Conservation (phyloP, 2,888 invertebrate species). For the Hyposoter dolosus region DNA sequence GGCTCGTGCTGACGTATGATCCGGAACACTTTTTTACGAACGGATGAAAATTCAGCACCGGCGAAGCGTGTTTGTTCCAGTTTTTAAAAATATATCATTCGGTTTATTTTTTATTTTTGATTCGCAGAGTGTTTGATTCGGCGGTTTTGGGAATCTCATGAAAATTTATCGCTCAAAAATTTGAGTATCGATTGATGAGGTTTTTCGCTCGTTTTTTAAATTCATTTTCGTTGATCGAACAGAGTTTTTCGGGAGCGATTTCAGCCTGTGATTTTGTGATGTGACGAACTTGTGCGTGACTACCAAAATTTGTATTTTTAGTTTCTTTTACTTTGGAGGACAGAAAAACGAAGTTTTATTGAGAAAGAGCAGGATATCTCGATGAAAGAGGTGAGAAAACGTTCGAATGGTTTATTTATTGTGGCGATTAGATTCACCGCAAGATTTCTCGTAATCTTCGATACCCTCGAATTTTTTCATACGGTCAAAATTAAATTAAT, state of each 20-base stretch:
- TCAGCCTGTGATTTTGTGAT: slow-evolving; percentile 50
- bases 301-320: slow-evolving; percentile 27
- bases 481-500: background rate
- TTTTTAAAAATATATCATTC: background rate
- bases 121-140: background rate
- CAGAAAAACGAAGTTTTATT: background rate
- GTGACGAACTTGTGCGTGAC: slow-evolving; percentile 61
- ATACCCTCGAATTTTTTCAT: background rate
- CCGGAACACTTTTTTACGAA: background rate
- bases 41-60: background rate
- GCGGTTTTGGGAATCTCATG: background rate
- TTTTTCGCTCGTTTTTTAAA: background rate
- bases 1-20: background rate
- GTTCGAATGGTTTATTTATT: background rate
- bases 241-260: background rate
- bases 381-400: slow-evolving; percentile 29
- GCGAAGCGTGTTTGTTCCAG: slow-evolving; percentile 43
- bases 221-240: background rate
- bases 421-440: background rate
- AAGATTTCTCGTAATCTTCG: background rate
- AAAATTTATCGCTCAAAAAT: background rate
- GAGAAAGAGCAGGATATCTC: slow-evolving; percentile 47
- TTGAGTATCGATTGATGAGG: background rate
- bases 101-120: background rate
- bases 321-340: background rate